Evolutionary conservation across 2,888 invertebrate genomes (phyloP).

Genomic region (Phaonia tiefii): DNA sequence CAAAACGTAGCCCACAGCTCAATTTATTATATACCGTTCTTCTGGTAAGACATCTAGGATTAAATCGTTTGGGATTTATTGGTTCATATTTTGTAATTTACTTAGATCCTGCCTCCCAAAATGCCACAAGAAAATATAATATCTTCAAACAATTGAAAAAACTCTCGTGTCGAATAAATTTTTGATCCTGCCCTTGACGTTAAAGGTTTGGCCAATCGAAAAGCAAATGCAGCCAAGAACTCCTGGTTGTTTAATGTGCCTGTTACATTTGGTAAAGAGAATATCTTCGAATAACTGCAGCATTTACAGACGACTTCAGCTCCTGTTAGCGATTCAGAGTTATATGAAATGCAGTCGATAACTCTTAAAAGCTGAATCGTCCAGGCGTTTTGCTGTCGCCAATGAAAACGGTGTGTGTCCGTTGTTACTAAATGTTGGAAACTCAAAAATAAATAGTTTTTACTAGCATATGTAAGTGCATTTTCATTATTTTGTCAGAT

Average conservation of each 20-base stretch:
- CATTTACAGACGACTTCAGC: constrained; percentile 73
- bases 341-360: constrained; percentile 87
- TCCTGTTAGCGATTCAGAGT: constrained; percentile 81
- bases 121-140: constrained; percentile 78
- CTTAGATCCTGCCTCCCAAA: constrained; percentile 76
- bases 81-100: constrained; percentile 8
- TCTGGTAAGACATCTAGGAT: too few relatives aligned
- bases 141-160: constrained; percentile 80
- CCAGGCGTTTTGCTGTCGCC: constrained; percentile 73
- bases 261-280: constrained; percentile 76
- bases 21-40: too few relatives aligned
- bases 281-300: constrained; percentile 70
- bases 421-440: constrained; percentile 74
- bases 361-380: constrained; percentile 67
- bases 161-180: constrained; percentile 79
- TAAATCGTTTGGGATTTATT: too few relatives aligned
- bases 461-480: too few relatives aligned
- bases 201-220: constrained; percentile 82
- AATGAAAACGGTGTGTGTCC: constrained; percentile 71
- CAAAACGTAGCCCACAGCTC: too few relatives aligned
- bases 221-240: constrained; percentile 78
- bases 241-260: constrained; percentile 81
- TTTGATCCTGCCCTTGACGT: constrained; percentile 82
- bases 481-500: too few relatives aligned
- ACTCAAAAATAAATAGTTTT: constrained; percentile 57